phyloP scores from a whole-genome alignment of 2,888 invertebrate genomes.

The Acrobasis suavella region DNA sequence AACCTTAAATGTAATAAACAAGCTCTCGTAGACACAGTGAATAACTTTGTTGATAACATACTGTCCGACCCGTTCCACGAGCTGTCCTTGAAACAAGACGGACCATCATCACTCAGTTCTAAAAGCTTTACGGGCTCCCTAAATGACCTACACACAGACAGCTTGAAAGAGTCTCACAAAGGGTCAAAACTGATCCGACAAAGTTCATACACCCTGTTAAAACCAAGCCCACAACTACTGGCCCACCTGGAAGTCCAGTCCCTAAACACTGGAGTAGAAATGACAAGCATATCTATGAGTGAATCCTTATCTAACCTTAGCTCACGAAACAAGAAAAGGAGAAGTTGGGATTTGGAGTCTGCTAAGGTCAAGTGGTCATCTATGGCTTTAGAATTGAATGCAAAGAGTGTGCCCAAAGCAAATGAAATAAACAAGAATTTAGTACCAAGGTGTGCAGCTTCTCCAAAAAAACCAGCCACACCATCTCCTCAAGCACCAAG shows the following conservation, averaged over 20 bases:
- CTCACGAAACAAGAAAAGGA: constrained; percentile 60
- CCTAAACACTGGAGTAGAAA: constrained; percentile 68
- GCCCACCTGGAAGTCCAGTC: constrained; percentile 83
- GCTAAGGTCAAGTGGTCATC: constrained; percentile 79
- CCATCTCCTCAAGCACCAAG: constrained; percentile 38
- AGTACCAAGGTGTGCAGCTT: constrained; percentile 29
- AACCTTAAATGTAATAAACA: constrained; percentile 27
- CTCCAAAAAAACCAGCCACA: constrained; percentile 35
- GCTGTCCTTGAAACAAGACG: constrained; percentile 47
- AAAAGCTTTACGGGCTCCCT: constrained; percentile 77
- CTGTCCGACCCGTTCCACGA: constrained; percentile 43
- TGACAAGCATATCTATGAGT: constrained; percentile 77
- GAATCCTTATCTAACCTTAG: constrained; percentile 68
- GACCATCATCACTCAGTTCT: constrained; percentile 57
- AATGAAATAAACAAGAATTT: constrained; percentile 31
- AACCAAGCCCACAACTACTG: constrained; percentile 88
- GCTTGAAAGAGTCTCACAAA: constrained; percentile 47
- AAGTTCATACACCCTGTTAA: constrained; percentile 89
- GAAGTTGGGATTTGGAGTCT: constrained; percentile 73
- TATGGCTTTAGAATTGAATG: constrained; percentile 70
- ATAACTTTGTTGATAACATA: constrained; percentile 43
- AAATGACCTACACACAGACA: constrained; percentile 65
- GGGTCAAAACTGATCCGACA: constrained; percentile 83
- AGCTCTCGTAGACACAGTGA: constrained; percentile 32
- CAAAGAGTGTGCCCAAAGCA: constrained; percentile 37